Base-by-base conservation (phyloP, 53 echinoderm and acorn worm genomes). In the Hippasteria phrygiana region DNA sequence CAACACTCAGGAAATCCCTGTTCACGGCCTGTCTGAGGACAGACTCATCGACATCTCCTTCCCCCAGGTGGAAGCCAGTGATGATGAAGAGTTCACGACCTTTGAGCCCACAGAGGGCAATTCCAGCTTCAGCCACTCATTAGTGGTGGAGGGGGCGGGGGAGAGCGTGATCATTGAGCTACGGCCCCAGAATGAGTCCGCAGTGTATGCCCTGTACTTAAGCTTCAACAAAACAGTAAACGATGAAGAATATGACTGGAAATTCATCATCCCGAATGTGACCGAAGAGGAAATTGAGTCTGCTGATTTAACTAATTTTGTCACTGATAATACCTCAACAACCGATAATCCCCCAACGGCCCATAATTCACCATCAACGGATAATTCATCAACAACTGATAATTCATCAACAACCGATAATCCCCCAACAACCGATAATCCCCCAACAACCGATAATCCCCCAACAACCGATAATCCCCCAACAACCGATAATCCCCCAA, bases 141-240 rank as follows among this genome's bases (percentile, higher is more conserved):
- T 82, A 29, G 0, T 3, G 28, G 20, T 82, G 82, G 82, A 82
- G 20, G 45, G 82, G 5, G 7, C 32, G 2, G 82, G 45, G 5
- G 82, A 82, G 47, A 82, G n/a, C 18, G 66, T 82, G 43, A 43
- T 82, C 26, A 64, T 82, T 28, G 64, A 82, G 32, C 32, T 82
- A 28, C 82, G 66, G 0, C 64, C 82, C 1, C 33, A 22, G 7
- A 82, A 82, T 35, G 31, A 64, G 31, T 64, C 82, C 28, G 46
- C 62, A 2, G 82, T 82, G 18, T 82, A 82, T 31, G 43, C 64
- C 11, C 82, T 82, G 5, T 43, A 41, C 33, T 17, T 82, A 11
- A 63, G 82, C 66, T 65, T 17, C 20, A 17, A 18, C 7, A 12
- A 43, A 1, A 20, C 17, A 17, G 26, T 32, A 17, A 28, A 43